Evolutionary conservation across 1,140 invertebrate species (phyloP).

Genomic region (Brachionus rotundiformis): DNA sequence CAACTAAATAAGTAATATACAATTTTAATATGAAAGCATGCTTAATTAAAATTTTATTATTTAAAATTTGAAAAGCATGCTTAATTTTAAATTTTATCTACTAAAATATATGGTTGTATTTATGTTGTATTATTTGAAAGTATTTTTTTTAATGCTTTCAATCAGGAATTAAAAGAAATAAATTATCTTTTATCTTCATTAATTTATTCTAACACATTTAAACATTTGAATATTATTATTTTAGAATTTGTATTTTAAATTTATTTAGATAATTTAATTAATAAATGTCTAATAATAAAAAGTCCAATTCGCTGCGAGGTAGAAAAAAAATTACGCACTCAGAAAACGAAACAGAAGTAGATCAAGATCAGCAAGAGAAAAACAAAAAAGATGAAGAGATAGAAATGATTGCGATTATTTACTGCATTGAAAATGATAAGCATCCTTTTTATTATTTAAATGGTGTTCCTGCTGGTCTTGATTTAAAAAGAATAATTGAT

Average conservation of each 20-base stretch:
- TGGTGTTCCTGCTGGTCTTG: neutral
- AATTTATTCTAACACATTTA: neutral
- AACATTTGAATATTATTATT: neutral
- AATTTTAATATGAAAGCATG: neutral
- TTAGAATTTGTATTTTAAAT: neutral
- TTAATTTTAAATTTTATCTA: neutral
- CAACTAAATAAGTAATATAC: neutral
- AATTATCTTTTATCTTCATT: neutral
- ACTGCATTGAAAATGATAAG: neutral
- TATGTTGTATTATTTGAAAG: neutral
- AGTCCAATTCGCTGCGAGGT: neutral
- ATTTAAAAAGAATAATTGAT: neutral
- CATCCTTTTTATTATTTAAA: neutral
- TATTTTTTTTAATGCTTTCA: neutral
- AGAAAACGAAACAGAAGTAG: neutral
- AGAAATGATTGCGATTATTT: neutral
- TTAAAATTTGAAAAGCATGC: neutral
- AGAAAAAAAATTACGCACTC: neutral
- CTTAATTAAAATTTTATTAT: no score
- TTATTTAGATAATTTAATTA: neutral
- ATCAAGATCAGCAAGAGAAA: neutral
- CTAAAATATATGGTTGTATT: neutral
- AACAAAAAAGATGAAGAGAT: neutral
- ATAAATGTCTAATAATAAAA: neutral
- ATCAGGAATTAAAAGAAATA: neutral